Base-by-base conservation (phyloP, 1,140 invertebrate genomes). In the Phymastichus coffea region DNA sequence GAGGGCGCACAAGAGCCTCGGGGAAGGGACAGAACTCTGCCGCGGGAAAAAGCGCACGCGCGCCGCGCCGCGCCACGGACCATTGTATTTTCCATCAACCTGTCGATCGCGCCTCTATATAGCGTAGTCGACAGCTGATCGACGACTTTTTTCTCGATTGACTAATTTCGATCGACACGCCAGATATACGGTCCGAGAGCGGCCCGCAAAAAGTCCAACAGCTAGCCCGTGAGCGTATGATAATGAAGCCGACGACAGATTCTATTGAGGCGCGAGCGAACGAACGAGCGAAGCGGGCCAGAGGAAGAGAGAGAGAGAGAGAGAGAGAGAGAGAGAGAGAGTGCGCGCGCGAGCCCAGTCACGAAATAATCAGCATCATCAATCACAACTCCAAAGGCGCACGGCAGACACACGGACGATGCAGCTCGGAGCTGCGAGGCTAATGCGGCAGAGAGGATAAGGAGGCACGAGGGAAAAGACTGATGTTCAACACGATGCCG, bases 221-320 rank as follows among this genome's bases (percentile, higher is more conserved):
- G 25, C 20, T 33, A 10, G 7, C 14, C 1, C 8, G 52, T 10
- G 28, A 0, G 26, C n/a, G 20, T 26, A 37, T 41, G 40, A 59
- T 59, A 59, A 59, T 46, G 28, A 52, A 59, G 48, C 49, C 40
- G 48, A 52, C 22, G 57, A 59, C 48, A 52, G 48, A 35, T 47
- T 28, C 23, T 40, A 38, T 48, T 48, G 30, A 55, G 53, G 12
- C 28, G 23, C 4, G 40, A 20, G n/a, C n/a, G n/a, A n/a, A n/a
- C n/a, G n/a, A n/a, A n/a, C n/a, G n/a, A n/a, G n/a, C n/a, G n/a
- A n/a, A n/a, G n/a, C n/a, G n/a, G n/a, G n/a, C n/a, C n/a, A n/a
- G n/a, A n/a, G n/a, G n/a, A n/a, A n/a, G n/a, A n/a, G n/a, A n/a
- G n/a, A n/a, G n/a, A n/a, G n/a, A n/a, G n/a, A n/a, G n/a, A n/a